These are phyloP conservation scores for Biston stratarius DNA, from an alignment of 2,888 invertebrate genomes.

Conservation along the genomic window DNA sequence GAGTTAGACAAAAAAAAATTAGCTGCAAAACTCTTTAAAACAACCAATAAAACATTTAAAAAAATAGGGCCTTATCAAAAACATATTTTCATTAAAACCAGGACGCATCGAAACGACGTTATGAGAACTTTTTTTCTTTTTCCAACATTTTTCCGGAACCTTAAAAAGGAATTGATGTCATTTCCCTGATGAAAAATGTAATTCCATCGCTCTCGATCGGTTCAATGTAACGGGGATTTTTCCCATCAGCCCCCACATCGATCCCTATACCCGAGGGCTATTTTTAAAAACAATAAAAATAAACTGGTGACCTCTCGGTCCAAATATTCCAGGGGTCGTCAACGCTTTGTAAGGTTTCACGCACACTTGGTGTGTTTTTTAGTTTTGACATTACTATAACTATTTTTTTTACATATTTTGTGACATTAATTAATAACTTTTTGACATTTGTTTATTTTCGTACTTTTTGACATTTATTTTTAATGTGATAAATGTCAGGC, in stretches of 20 bases:
- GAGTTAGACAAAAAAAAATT: too few species aligned
- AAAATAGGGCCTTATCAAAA: not conserved
- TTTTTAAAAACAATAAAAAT: conserved; percentile 39
- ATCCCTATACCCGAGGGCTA: conserved; percentile 22
- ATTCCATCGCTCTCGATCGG: conserved; percentile 19
- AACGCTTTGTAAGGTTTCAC: conserved; percentile 7
- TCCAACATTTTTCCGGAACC: conserved; percentile 2
- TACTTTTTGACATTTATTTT: too few species aligned
- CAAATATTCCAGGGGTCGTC: conserved; percentile 26
- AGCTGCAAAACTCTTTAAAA: too few species aligned
- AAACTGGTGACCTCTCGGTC: conserved; percentile 28
- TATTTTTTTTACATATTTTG: too few species aligned
- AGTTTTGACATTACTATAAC: not conserved
- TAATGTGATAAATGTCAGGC: too few species aligned
- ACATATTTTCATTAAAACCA: conserved; percentile 1
- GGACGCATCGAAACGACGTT: not conserved
- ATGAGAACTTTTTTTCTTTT: not conserved
- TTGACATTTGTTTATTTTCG: too few species aligned
- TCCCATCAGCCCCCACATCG: conserved; percentile 27
- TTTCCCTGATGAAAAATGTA: conserved; percentile 30
- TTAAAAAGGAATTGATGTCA: conserved; percentile 24
- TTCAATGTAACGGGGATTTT: conserved; percentile 25
- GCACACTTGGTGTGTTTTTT: conserved; percentile 1
- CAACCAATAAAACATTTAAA: too few species aligned
- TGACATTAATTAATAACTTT: too few species aligned